phyloP scores from a whole-genome alignment of 2,888 invertebrate species.

The Endotricha flammealis region DNA sequence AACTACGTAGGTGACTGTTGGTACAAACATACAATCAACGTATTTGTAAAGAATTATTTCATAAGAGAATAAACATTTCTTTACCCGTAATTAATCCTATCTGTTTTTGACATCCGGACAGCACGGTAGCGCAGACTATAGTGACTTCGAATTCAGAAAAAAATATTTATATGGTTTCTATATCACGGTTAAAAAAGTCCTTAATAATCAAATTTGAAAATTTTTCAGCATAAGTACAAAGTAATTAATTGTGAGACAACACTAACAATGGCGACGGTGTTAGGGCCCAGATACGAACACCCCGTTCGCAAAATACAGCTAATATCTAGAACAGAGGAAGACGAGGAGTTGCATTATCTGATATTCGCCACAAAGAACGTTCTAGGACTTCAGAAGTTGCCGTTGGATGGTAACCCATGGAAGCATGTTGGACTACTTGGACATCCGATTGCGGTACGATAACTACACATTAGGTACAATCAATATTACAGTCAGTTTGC shows the following conservation, averaged over 20 bases:
- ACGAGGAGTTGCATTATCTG: conserved; percentile 61
- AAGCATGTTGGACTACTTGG: conserved; percentile 80
- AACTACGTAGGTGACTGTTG: too few species aligned
- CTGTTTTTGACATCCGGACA: too few species aligned
- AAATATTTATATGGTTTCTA: not conserved
- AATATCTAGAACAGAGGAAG: conserved; percentile 37
- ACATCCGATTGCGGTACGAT: conserved; percentile 80
- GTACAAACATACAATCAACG: too few species aligned
- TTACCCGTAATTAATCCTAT: too few species aligned
- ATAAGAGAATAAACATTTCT: too few species aligned
- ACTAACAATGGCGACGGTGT: conserved; percentile 80
- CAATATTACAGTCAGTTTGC: too few species aligned
- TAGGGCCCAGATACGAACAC: conserved; percentile 83
- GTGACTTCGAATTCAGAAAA: too few species aligned
- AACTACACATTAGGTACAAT: too few species aligned
- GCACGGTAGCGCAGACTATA: too few species aligned
- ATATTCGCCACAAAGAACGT: conserved; percentile 81
- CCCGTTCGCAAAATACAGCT: conserved; percentile 72
- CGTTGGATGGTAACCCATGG: conserved; percentile 87
- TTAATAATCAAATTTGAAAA: not conserved
- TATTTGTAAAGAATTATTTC: too few species aligned
- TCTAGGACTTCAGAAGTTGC: conserved; percentile 83
- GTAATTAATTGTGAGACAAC: conserved; percentile 80
- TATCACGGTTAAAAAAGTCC: conserved; percentile 2
- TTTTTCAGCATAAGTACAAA: conserved; percentile 81